Base-by-base conservation (phyloP, 2,113 vertebrate genomes). In the Trochalopteron elliotii region DNA sequence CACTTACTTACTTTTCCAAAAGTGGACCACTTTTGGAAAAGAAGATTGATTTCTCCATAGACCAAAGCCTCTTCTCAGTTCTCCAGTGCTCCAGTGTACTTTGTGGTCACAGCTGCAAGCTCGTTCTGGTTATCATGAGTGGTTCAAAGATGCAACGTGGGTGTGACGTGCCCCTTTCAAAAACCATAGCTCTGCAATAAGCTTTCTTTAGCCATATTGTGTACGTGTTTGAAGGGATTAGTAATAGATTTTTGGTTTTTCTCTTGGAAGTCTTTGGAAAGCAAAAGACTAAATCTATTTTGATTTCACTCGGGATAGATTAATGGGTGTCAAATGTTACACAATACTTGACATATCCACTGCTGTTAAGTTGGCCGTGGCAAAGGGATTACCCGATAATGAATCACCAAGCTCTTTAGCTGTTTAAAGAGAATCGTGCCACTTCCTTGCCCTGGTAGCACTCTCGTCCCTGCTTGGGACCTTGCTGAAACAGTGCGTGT, bases 311-410 rank as follows among this genome's bases (percentile, higher is more conserved):
- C 9, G 11, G 92, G 52, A 47, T 86, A 93, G 83, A 78, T 97
- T 86, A 95, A 74, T 74, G 70, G 33, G 50, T 85, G 60, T 92
- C 86, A 96, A 84, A 60, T 86, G 86, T 87, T 94, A 71, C 37
- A 83, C 91, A 89, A 84, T 95, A 77, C 64, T 87, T 91, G 86
- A 80, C 88, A 83, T 88, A 95, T 81, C 67, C 76, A 31, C 75
- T 75, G 81, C 60, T 92, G 93, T 92, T 96, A 91, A 88, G 82
- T 94, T 95, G 71, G 37, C 90, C 18, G 10, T 79, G 89, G 68
- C 93, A 94, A 93, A 96, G 89, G 94, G 93, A 97, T 96, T 96
- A 94, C 79, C 79, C 37, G 28, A 75, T 83, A 95, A 87, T 96
- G 89, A 96, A 90, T 94, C 89, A 55, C 61, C 57, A 53, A 93